Evolutionary conservation across 37 sponge, comb jelly and placozoan genomes (phyloP), one percentile per base, ranked within the genome.

Genomic region (Haliclona indistincta): DNA sequence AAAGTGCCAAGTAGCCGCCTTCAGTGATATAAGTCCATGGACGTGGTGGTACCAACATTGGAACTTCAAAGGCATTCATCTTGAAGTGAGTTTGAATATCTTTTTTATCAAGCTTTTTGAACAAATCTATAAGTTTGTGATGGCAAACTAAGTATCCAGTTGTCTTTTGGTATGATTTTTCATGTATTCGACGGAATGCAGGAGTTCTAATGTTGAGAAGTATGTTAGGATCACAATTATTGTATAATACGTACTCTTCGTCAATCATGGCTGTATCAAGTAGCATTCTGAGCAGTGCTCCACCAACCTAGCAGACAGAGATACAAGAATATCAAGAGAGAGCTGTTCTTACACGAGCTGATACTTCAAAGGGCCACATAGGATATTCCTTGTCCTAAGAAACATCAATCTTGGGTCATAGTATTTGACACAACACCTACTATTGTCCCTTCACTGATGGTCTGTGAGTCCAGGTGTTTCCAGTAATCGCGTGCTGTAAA

Each of bases 21-120:
- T 74, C 77, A 20, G 60, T 54, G 3, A 60, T 53, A 25, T 70
- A 42, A 10, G 73, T 74, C 96, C 96, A 95, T 0, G 96, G 96
- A 41, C 71, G 78, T 2, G 94, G 93, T 4, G 96, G 96, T 0
- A 95, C 81, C 51, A 93, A 37, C 90, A 88, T 89, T 7, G 96
- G 96, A 10, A 86, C 38, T 4, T 70, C 70, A 0, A 39, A 60
- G 1, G 84, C 52, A 25, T 67, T 71, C 63, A 84, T 75, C 8
- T 63, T 55, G 28, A 84, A 68, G 67, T 65, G 35, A 41, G 36
- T 58, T 23, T 62, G 37, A 2, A 4, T n/a, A 17, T 11, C 47
- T 41, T 47, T 42, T 15, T 8, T 29, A 11, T 8, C 49, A 38
- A 30, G 37, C 43, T 0, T 63, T 22, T 54, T 3, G 56, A 25